Conservation (phyloP, 2,113 vertebrate species). For the Hemiprocne comata region DNA sequence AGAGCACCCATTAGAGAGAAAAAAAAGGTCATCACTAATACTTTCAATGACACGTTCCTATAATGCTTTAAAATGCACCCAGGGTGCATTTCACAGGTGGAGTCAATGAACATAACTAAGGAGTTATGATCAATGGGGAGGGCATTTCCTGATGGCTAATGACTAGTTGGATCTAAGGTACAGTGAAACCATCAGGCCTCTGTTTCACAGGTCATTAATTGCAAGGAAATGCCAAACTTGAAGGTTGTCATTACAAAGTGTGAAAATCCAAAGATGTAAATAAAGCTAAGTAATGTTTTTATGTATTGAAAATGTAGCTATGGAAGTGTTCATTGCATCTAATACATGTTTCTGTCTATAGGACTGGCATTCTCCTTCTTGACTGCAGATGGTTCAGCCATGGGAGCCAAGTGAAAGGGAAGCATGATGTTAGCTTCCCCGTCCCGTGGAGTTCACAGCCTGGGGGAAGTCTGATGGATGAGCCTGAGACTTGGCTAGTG, state of each 20-base stretch:
- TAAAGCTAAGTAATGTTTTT: neutral
- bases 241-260: neutral
- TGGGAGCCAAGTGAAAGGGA: neutral
- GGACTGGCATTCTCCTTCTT: neutral
- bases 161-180: neutral
- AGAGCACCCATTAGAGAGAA: constrained; percentile 1
- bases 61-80: constrained; percentile 27
- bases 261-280: neutral
- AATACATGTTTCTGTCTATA: neutral
- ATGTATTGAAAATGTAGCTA: neutral
- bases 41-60: neutral
- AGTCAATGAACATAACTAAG: neutral
- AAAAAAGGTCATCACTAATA: neutral
- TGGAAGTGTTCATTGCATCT: neutral
- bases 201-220: neutral
- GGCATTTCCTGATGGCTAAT: constrained; percentile 34
- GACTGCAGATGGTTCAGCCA: neutral
- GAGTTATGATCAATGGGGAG: neutral
- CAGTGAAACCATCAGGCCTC: neutral
- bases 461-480: rapidly evolving
- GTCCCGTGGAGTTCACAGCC: neutral
- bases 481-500: neutral
- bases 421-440: neutral
- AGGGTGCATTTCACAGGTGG: constrained; percentile 7
- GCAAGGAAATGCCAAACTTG: neutral